Conservation (phyloP, 1,140 invertebrate species). For the Sarcophaga peregrina region DNA sequence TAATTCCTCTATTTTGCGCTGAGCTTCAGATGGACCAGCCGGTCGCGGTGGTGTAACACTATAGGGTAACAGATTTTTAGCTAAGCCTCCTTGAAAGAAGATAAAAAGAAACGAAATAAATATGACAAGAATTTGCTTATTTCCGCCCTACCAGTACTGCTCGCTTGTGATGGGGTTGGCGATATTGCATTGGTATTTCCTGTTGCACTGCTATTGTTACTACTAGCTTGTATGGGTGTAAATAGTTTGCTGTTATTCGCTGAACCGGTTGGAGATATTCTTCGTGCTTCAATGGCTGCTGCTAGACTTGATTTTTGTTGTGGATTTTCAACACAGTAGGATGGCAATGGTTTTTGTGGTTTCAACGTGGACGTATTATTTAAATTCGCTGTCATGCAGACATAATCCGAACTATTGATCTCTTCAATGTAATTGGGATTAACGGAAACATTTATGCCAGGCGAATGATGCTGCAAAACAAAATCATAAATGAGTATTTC, state of each 20-base stretch:
- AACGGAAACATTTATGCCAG: slow-evolving; percentile 61
- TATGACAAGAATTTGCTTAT: background rate
- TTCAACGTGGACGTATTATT: slow-evolving; percentile 49
- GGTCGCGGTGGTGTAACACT: slow-evolving; percentile 88
- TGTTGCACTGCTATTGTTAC: slow-evolving; percentile 42
- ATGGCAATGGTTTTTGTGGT: slow-evolving; percentile 28
- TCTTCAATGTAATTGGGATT: slow-evolving; percentile 70
- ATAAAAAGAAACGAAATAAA: slow-evolving; percentile 11
- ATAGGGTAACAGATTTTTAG: slow-evolving; percentile 84
- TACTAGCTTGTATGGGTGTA: slow-evolving; percentile 18
- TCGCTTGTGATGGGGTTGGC: slow-evolving; percentile 62
- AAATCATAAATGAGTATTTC: background rate
- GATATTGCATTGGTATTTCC: slow-evolving; percentile 54
- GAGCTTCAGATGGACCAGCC: slow-evolving; percentile 87
- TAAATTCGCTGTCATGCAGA: slow-evolving; percentile 76
- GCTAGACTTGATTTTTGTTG: slow-evolving; percentile 6
- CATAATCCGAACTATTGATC: slow-evolving; percentile 76
- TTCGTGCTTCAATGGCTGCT: slow-evolving; percentile 33
- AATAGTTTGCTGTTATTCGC: slow-evolving; percentile 24
- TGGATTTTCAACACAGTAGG: slow-evolving; percentile 23
- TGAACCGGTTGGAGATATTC: slow-evolving; percentile 42
- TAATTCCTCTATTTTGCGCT: slow-evolving; percentile 90
- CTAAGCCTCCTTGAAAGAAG: slow-evolving; percentile 51
- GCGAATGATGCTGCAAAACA: slow-evolving; percentile 46
- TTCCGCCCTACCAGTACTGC: slow-evolving; percentile 57